Percentiles rank a stretch among this genome's conserved stretches.
phyloP scores from a whole-genome alignment of 2,797 vertebrate species.

The Spondyliosoma cantharus region DNA sequence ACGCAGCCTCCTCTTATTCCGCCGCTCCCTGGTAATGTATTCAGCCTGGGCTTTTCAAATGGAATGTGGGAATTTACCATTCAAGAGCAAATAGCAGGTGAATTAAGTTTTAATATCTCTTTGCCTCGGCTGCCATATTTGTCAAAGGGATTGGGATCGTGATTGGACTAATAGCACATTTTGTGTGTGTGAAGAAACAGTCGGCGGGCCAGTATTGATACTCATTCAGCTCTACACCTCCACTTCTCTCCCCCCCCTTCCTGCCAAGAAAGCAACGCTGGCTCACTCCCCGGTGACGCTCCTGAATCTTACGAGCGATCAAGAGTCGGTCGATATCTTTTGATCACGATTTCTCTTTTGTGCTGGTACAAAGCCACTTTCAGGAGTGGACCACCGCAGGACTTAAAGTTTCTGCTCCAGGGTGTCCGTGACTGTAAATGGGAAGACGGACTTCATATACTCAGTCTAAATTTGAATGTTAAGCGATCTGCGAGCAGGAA shows the following conservation, averaged over 20 bases:
- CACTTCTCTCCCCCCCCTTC: conserved; percentile 25
- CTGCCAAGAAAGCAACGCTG: conserved; percentile 54
- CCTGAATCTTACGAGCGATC: conserved; percentile 49
- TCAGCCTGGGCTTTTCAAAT: conserved; percentile 32
- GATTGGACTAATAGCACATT: conserved; percentile 42
- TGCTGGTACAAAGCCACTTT: conserved; percentile 39
- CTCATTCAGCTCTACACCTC: conserved; percentile 49
- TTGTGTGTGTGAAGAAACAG: conserved; percentile 1
- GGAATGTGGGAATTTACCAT: conserved; percentile 32
- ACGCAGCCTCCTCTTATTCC: conserved; percentile 14
- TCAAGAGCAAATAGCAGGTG: conserved; percentile 57
- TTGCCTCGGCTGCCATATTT: conserved; percentile 53
- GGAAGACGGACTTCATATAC: too few species aligned
- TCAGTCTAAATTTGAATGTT: background rate
- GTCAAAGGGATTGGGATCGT: conserved; percentile 28
- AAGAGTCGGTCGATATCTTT: conserved; percentile 53
- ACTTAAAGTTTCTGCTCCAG: conserved; percentile 4
- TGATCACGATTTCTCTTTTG: conserved; percentile 50
- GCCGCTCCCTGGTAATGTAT: conserved; percentile 18
- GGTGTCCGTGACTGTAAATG: background rate
- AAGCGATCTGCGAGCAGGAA: background rate
- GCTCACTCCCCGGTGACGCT: conserved; percentile 45
- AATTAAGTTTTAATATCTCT: conserved; percentile 61
- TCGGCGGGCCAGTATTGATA: conserved; percentile 49
- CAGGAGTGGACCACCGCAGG: background rate